Evolutionary conservation across 2,113 vertebrate species (phyloP).

Genomic region (Austrofundulus limnaeus): DNA sequence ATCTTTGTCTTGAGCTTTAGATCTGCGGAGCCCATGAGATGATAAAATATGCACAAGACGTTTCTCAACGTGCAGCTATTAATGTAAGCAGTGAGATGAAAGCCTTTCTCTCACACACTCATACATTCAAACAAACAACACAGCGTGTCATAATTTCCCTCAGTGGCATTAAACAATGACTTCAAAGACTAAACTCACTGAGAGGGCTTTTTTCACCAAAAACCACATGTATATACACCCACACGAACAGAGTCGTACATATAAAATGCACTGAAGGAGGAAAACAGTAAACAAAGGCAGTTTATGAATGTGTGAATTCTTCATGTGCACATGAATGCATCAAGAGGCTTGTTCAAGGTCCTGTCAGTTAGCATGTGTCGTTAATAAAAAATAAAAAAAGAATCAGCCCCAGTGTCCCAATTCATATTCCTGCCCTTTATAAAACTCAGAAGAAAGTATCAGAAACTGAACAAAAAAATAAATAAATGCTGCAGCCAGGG

Average conservation of each 20-base stretch:
- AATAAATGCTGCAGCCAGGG: conserved; percentile 31
- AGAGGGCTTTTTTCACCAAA: conserved; percentile 19
- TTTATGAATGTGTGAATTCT: too few relatives aligned
- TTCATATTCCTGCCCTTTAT: conserved; percentile 14
- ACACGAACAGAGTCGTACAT: conserved; percentile 28
- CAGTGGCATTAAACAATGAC: conserved; percentile 35
- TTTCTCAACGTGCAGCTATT: neutral
- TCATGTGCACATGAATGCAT: conserved; percentile 34
- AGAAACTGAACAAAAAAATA: conserved; percentile 9
- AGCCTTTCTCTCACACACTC: conserved; percentile 12
- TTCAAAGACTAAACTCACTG: conserved; percentile 54
- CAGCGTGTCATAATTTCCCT: conserved; percentile 22
- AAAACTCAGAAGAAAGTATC: conserved; percentile 4
- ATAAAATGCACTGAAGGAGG: conserved; percentile 35
- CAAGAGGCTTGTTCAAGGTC: too few relatives aligned
- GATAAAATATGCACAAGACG: conserved; percentile 8
- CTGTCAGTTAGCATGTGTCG: conserved; percentile 3
- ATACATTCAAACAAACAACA: conserved; percentile 2
- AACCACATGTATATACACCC: conserved; percentile 29
- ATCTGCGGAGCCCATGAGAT: neutral
- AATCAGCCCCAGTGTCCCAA: conserved; percentile 6
- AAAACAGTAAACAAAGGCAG: conserved; percentile 34
- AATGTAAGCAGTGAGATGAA: conserved; percentile 2
- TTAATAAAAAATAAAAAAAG: conserved; percentile 5
- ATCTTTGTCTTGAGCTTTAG: conserved; percentile 23